phyloP scores from a whole-genome alignment of 2,888 invertebrate genomes.

The Micoletzkya japonica region DNA sequence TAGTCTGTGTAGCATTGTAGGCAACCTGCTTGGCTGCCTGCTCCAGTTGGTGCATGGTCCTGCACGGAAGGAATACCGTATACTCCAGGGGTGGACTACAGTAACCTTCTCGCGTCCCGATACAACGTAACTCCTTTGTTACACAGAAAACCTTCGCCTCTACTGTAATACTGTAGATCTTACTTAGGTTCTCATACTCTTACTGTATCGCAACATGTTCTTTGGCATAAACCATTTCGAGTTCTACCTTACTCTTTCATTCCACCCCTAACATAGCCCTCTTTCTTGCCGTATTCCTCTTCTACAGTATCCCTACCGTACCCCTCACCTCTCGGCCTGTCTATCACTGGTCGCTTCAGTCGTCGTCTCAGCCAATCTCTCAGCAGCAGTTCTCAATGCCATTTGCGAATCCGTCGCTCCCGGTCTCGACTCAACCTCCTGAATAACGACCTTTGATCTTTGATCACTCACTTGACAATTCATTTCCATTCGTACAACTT shows the following conservation, averaged over 20 bases:
- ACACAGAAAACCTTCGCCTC: no score
- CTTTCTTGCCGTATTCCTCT: neutral
- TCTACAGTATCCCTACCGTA: constrained; percentile 11
- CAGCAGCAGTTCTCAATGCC: constrained; percentile 83
- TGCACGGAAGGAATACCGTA: neutral
- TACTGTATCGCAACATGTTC: no score
- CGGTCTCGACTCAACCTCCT: constrained; percentile 48
- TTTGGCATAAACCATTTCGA: no score
- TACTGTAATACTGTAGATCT: no score
- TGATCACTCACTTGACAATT: no score
- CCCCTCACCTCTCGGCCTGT: constrained; percentile 60
- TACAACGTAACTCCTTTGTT: no score
- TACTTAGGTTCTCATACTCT: no score
- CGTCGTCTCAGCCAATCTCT: constrained; percentile 84
- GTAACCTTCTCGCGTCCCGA: no score
- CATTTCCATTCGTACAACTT: no score
- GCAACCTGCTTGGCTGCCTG: constrained; percentile 57
- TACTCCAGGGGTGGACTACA: neutral
- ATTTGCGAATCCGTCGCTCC: constrained; percentile 55
- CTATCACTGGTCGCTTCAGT: constrained; percentile 85
- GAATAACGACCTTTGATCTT: no score
- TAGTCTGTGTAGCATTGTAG: constrained; percentile 84
- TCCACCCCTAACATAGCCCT: neutral
- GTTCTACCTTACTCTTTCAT: no score
- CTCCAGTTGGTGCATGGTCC: constrained; percentile 44